A percentile compares a stretch with the other conserved stretches of the same genome.
Conservation (phyloP, 2,888 invertebrate genomes). For the Drosophila melanosoma region DNA sequence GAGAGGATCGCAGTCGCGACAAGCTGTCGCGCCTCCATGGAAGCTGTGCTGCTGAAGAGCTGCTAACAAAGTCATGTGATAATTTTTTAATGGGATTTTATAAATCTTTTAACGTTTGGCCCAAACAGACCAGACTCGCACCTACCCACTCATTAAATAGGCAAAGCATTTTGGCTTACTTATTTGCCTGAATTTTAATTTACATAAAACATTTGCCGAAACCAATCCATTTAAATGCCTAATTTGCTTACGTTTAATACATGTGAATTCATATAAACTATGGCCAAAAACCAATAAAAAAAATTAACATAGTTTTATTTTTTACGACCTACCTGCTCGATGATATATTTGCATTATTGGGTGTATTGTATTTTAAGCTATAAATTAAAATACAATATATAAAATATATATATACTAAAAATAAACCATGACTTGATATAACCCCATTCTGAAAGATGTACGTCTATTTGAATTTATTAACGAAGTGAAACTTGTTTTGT, state of each 20-base stretch:
- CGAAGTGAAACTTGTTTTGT: neutral
- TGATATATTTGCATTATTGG: neutral
- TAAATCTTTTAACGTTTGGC: constrained; percentile 61
- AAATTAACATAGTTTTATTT: constrained; percentile 19
- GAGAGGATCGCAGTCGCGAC: constrained; percentile 6
- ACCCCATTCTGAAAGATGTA: neutral
- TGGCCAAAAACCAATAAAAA: constrained; percentile 31
- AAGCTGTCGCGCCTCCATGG: neutral
- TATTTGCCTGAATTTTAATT: constrained; percentile 46
- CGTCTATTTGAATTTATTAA: neutral
- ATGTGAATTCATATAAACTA: constrained; percentile 10
- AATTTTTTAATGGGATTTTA: constrained; percentile 74
- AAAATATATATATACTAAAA: neutral
- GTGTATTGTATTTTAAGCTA: neutral
- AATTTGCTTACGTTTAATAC: constrained; percentile 33
- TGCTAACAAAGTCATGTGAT: constrained; percentile 66
- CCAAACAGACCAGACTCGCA: neutral
- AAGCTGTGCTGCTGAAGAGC: constrained; percentile 16
- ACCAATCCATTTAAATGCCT: constrained; percentile 34
- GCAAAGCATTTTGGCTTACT: constrained; percentile 35
- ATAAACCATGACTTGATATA: neutral
- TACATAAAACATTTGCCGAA: constrained; percentile 37
- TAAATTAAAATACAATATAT: neutral
- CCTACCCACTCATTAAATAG: constrained; percentile 9
- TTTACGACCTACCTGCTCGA: neutral